Conservation (phyloP, 2,888 invertebrate genomes). For the Lasioglossum villosulum region DNA sequence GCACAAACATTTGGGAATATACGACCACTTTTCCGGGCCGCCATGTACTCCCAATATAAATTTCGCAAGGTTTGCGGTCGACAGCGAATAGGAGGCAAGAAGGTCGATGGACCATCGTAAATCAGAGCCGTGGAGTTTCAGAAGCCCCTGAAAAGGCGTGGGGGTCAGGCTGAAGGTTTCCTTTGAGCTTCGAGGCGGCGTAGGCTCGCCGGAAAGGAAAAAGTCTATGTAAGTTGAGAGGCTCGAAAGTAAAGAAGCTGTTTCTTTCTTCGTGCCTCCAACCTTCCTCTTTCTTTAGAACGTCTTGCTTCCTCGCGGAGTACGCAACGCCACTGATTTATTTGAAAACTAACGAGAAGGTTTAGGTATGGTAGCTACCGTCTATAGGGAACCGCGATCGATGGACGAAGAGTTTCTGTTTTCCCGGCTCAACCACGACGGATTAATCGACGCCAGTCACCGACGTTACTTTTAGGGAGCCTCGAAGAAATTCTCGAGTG, state of each 20-base stretch:
- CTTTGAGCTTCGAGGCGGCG: conserved; percentile 49
- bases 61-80: conserved; percentile 32
- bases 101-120: conserved; percentile 60
- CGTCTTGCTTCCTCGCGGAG: conserved; percentile 26
- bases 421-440: not conserved
- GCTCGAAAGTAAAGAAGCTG: conserved; percentile 50
- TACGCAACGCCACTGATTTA: conserved; percentile 49
- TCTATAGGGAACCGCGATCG: not conserved
- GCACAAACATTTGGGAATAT: not conserved
- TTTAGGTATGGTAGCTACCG: not conserved
- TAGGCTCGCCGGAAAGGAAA: conserved; percentile 36
- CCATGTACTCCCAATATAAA: conserved; percentile 7
- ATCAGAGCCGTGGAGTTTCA: conserved; percentile 51
- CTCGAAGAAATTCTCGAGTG: not conserved
- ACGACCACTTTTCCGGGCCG: not conserved
- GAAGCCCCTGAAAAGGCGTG: conserved; percentile 56
- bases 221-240: conserved; percentile 32
- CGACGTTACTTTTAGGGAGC: conserved; percentile 8
- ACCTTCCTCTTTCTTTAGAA: not conserved
- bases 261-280: not conserved
- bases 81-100: not conserved
- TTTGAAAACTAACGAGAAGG: conserved; percentile 30
- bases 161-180: conserved; percentile 51
- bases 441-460: not conserved
- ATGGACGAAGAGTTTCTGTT: not conserved